These are phyloP conservation scores for Psilopsiagon aymara DNA, from an alignment of 2,113 vertebrate species.

Conservation along the genomic window DNA sequence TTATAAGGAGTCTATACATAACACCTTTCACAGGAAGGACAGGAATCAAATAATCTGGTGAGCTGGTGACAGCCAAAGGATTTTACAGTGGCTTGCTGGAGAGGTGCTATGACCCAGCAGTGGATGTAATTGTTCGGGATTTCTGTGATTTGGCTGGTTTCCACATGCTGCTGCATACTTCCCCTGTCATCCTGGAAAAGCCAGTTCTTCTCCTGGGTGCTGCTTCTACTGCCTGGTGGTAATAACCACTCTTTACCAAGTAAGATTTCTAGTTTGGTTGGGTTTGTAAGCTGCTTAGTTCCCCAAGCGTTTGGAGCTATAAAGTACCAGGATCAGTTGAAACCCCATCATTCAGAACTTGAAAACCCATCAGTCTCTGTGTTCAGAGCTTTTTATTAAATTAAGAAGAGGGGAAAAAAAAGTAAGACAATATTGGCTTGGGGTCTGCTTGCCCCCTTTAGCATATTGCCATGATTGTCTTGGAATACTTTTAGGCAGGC, in stretches of 20 bases:
- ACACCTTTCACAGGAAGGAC: background rate
- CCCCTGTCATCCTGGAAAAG: background rate
- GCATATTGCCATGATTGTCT: slow-evolving; percentile 38
- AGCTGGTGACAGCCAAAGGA: background rate
- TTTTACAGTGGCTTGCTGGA: background rate
- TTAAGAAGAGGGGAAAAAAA: background rate
- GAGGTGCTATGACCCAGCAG: background rate
- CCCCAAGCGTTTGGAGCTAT: background rate
- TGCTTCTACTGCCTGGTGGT: background rate
- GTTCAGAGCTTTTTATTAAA: slow-evolving; percentile 65
- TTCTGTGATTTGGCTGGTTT: background rate
- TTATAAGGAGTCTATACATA: background rate
- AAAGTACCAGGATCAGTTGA: slow-evolving; percentile 13
- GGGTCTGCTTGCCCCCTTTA: slow-evolving; percentile 33
- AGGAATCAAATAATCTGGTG: background rate
- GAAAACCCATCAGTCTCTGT: slow-evolving; percentile 40
- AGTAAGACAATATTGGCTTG: slow-evolving; percentile 45
- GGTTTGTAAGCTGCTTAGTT: background rate
- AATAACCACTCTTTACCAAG: background rate
- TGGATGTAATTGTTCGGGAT: background rate
- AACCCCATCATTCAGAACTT: slow-evolving; percentile 38
- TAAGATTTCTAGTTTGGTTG: background rate
- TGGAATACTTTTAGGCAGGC: slow-evolving; percentile 43
- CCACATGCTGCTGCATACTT: background rate
- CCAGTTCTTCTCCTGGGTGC: background rate